Base-by-base conservation (phyloP, 2,113 vertebrate species). In the Acanthisitta chloris region DNA sequence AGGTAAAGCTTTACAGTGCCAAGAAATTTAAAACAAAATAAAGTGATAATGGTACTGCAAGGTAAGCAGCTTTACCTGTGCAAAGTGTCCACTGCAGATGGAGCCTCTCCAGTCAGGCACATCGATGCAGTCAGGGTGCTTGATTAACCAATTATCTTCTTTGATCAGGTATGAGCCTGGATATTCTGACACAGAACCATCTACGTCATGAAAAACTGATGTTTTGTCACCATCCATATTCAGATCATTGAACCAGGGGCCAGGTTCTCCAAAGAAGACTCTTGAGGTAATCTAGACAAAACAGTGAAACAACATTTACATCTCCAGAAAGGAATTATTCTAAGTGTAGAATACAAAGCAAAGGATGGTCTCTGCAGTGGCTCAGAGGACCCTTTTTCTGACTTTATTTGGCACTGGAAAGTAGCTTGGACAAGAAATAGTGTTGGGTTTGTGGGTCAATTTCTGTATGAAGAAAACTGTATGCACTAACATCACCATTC, bases 191-290 rank as follows among this genome's bases (percentile, higher is more conserved):
- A 99, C 98, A 0, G 99, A 99, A 52, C 99, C 99, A 8, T 99
- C 99, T 0, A 99, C 95, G 3, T 99, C 99, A 5, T 99, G 99
- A 92, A 99, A 99, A 96, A 99, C 98, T 0, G 99, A 99, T 0
- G 99, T 99, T 97, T 99, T 99, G 83, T 99, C 99, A 20, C 99
- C 99, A 6, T 99, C 99, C 99, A 99, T 99, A 94, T 99, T 97
- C 98, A 99, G 98, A 62, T 98, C 97, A 74, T 98, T 99, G 97
- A 99, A 99, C 99, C 99, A 99, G 24, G 99, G 99, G 6, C 99
- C 99, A 0, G 99, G 99, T 89, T 99, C 99, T 58, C 99, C 99
- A 26, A 99, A 99, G 95, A 99, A 99, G 72, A 99, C 99, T 49
- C 99, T 98, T 14, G 99, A 99, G 2, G 99, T 98, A 91, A 99